Evolutionary conservation across 2,797 vertebrate genomes (phyloP), one percentile per base, ranked within the genome.

Genomic region (Nothura maculosa): DNA sequence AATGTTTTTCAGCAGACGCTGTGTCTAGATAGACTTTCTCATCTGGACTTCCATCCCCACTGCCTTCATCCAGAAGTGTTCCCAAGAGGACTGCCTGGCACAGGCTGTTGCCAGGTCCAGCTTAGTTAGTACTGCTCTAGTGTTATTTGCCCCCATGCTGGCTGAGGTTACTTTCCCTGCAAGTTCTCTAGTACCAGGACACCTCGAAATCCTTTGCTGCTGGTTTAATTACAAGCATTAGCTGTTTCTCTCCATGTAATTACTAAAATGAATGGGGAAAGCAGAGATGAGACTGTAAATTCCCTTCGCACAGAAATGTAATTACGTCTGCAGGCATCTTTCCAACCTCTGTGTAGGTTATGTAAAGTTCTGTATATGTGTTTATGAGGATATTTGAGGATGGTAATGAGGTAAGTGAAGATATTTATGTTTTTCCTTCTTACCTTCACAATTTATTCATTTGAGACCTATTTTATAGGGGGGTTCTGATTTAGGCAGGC

Each of bases 201-300:
- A 89, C 80, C 95, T 97, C 96, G 93, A 96, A 94, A 98, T 97
- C 96, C 97, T 91, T 97, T 95, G 92, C 97, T 96, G 93, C 94
- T 97, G 98, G 90, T 96, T 94, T 98, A 98, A 97, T 98, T 98
- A 96, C 95, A 96, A 95, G 92, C 73, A 5, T 96, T 96, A 94
- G 91, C 90, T 89, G 80, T 82, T 96, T 96, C 95, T 96, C 94
- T 93, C 87, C 81, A 69, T 92, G 82, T 97, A 97, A 98, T 98
- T 98, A 97, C 97, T 96, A 77, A 97, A 98, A 98, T 98, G 98
- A 98, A 98, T 97, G 95, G 91, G 93, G 96, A 97, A 96, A 89
- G 96, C 87, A 75, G 96, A 97, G 97, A 98, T 97, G 97, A 97
- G 97, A 96, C 96, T 91, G 85, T 85, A 94, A 91, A 81, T 95